These are phyloP conservation scores for Gastrophysa polygoni DNA, from an alignment of 2,888 invertebrate genomes.

Conservation along the genomic window DNA sequence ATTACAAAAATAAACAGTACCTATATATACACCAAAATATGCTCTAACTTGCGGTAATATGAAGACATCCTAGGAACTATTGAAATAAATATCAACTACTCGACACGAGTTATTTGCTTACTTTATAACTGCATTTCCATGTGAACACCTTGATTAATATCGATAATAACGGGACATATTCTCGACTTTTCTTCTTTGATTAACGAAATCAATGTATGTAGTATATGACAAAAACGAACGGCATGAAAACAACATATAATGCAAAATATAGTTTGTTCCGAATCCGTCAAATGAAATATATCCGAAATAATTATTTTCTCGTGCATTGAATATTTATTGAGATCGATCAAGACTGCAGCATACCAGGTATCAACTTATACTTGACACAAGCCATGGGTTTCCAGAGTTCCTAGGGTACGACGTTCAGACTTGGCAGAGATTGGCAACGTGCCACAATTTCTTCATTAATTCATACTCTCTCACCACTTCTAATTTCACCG, in stretches of 20 bases:
- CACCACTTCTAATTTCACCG: no score
- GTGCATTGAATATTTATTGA: slow-evolving; percentile 5
- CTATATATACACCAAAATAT: neutral
- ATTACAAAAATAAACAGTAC: slow-evolving; percentile 4
- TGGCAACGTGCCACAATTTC: no score
- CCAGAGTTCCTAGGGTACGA: no score
- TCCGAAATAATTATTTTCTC: neutral
- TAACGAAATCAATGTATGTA: neutral
- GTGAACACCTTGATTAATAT: no score
- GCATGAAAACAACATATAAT: no score
- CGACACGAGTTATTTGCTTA: neutral
- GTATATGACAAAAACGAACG: no score
- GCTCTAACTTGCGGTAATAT: neutral
- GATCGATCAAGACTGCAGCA: slow-evolving; percentile 17
- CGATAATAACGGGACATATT: neutral
- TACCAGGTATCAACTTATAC: no score
- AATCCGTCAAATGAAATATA: neutral
- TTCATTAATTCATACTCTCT: no score
- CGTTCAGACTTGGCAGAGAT: no score
- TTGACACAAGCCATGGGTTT: no score
- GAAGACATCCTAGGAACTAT: neutral
- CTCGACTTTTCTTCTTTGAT: neutral
- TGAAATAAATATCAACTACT: neutral
- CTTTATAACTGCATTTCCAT: neutral
- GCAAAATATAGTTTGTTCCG: no score